Percentiles rank a stretch among this genome's conserved stretches.
These are phyloP conservation scores for Aethina tumida DNA, from an alignment of 1,140 invertebrate genomes.

Conservation along the genomic window DNA sequence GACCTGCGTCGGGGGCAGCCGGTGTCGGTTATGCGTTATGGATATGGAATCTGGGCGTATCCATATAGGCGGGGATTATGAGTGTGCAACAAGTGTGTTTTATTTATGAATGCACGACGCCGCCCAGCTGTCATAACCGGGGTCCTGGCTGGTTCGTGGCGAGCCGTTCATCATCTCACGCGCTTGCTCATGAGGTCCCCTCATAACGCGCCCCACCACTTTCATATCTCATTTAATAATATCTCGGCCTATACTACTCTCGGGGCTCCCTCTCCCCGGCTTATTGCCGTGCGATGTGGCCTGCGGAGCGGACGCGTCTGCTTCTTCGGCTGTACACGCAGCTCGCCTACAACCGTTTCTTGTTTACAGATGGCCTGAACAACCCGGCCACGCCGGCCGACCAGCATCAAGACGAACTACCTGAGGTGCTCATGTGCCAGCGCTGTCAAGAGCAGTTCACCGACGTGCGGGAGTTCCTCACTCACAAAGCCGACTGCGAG, in stretches of 20 bases:
- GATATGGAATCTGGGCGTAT: slow-evolving; percentile 34
- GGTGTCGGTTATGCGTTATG: slow-evolving; percentile 25
- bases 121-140: slow-evolving; percentile 37
- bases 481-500: slow-evolving; percentile 43
- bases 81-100: slow-evolving; percentile 35
- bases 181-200: slow-evolving; percentile 28
- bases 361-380: slow-evolving; percentile 45
- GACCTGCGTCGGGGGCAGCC: slow-evolving; percentile 2
- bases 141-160: slow-evolving; percentile 28
- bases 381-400: slow-evolving; percentile 33
- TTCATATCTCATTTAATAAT: slow-evolving; percentile 38
- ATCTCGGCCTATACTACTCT: slow-evolving; percentile 26
- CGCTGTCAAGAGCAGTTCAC: slow-evolving; percentile 49
- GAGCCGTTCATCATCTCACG: slow-evolving; percentile 31
- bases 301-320: slow-evolving; percentile 14
- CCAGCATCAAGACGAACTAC: too few relatives aligned
- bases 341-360: slow-evolving; percentile 13
- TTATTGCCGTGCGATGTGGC: slow-evolving; percentile 14
- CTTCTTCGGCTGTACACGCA: slow-evolving; percentile 8
- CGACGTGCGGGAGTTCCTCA: slow-evolving; percentile 43
- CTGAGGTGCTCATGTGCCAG: slow-evolving; percentile 43
- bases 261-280: slow-evolving; percentile 13
- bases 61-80: slow-evolving; percentile 33
- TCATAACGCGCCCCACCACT: slow-evolving; percentile 28
- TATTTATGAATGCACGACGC: slow-evolving; percentile 34